Conservation (phyloP, 2,888 invertebrate genomes). For the Beris chalybata region DNA sequence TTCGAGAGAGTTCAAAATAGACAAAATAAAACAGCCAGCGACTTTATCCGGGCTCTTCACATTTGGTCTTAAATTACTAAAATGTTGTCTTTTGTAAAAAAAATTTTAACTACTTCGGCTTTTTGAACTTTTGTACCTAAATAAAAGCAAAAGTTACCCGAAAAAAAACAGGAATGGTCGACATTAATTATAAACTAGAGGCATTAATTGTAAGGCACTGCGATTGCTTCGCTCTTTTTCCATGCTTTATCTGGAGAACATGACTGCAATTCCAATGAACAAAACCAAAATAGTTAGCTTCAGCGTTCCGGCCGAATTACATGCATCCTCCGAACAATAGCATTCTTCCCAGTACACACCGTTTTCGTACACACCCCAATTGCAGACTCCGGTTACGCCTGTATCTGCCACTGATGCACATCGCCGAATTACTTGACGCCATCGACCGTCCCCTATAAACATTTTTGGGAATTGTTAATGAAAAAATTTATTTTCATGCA, state of each 20-base stretch:
- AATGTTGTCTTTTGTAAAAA: too few relatives aligned
- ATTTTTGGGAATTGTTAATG: constrained; percentile 10
- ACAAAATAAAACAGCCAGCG: too few relatives aligned
- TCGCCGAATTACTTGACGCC: constrained; percentile 87
- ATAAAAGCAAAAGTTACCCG: too few relatives aligned
- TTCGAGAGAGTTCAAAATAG: too few relatives aligned
- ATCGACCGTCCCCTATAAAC: constrained; percentile 88
- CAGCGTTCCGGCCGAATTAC: constrained; percentile 61
- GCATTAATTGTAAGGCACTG: background rate
- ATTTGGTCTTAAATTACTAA: too few relatives aligned
- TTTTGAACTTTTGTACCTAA: too few relatives aligned
- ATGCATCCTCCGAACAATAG: constrained; percentile 89
- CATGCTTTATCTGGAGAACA: constrained; percentile 8
- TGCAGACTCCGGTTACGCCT: constrained; percentile 92
- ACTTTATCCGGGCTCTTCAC: too few relatives aligned
- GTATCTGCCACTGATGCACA: constrained; percentile 90
- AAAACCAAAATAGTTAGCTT: constrained; percentile 5
- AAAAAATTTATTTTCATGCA: too few relatives aligned
- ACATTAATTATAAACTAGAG: background rate
- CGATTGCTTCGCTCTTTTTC: background rate
- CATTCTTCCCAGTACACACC: constrained; percentile 97
- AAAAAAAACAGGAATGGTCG: constrained; percentile 1
- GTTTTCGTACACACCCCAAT: constrained; percentile 93
- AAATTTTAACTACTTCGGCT: too few relatives aligned
- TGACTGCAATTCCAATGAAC: background rate